Conservation (phyloP, 1,140 invertebrate genomes). For the Bombyx mori region ASM3026992v2 NC_085117.1:16930501-16931000, state of each 20-base stretch:
- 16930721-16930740: constrained; percentile 15
- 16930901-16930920: not conserved
- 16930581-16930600: constrained; percentile 52
- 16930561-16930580: constrained; percentile 43
- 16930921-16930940: no score
- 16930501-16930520: constrained; percentile 50
- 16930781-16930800: constrained; percentile 23
- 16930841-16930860: constrained; percentile 8
- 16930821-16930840: constrained; percentile 26
- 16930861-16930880: not conserved
- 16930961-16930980: no score
- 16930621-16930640: constrained; percentile 50
- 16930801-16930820: constrained; percentile 14
- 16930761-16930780: constrained; percentile 30
- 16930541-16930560: constrained; percentile 44
- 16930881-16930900: not conserved
- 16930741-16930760: constrained; percentile 28
- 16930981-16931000: no score
- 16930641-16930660: no score
- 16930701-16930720: not conserved
- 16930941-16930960: no score
- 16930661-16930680: no score
- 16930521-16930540: constrained; percentile 26
- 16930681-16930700: no score
- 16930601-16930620: constrained; percentile 61